phyloP scores from a whole-genome alignment of 2,888 invertebrate genomes.

The Tetranychus truncatus region DNA sequence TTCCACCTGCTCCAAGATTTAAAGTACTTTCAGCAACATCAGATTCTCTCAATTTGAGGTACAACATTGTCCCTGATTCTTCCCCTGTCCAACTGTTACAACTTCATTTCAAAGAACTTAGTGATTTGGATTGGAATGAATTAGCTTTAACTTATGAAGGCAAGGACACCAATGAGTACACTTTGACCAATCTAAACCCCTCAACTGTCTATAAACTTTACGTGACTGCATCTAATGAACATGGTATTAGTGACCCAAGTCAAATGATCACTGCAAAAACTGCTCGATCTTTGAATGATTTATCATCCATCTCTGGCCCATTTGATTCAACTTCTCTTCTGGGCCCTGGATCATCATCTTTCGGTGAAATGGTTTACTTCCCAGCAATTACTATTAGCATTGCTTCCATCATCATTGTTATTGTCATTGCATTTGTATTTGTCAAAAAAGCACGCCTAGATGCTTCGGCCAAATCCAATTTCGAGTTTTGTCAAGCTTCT shows the following conservation, averaged over 20 bases:
- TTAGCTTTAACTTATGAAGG: constrained; percentile 11
- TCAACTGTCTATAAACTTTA: constrained; percentile 7
- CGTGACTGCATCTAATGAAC: constrained; percentile 8
- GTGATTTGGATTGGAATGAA: constrained; percentile 21
- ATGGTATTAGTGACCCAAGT: constrained; percentile 10
- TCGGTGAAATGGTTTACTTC: neutral
- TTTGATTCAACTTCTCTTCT: neutral
- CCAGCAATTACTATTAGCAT: constrained; percentile 4
- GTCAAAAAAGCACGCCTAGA: constrained; percentile 11
- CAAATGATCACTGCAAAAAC: neutral
- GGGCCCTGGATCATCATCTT: too few relatives aligned
- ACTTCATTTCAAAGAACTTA: constrained; percentile 18
- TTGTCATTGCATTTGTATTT: constrained; percentile 7
- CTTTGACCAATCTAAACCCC: neutral
- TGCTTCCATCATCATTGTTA: constrained; percentile 5
- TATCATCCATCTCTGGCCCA: neutral
- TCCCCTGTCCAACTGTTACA: neutral
- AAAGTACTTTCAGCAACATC: constrained; percentile 24
- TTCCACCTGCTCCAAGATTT: constrained; percentile 27
- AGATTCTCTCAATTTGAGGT: constrained; percentile 23
- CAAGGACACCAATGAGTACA: neutral
- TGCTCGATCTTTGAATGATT: neutral
- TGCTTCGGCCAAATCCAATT: neutral
- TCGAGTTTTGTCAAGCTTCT: neutral
- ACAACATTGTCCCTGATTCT: constrained; percentile 8